These are phyloP conservation scores for Melanotaenia maccullochi DNA, from an alignment of 2,797 vertebrate species.

Conservation along the genomic window DNA sequence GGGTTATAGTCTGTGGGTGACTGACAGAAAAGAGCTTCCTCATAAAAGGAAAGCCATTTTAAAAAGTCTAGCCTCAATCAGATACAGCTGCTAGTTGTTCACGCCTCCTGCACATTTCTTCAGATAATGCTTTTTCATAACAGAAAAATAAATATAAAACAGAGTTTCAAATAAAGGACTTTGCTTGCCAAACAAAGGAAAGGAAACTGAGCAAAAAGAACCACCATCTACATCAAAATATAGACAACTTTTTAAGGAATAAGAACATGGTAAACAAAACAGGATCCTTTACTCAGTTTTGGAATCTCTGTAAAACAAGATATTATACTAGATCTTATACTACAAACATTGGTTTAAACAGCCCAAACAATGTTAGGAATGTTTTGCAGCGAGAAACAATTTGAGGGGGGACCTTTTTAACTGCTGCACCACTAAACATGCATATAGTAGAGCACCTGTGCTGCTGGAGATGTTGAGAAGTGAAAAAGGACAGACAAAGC, in stretches of 20 bases:
- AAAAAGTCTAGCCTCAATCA: slow-evolving; percentile 14
- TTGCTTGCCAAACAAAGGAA: not conserved
- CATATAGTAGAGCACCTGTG: too few relatives aligned
- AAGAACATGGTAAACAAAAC: not conserved
- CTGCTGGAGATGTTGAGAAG: too few relatives aligned
- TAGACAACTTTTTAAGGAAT: not conserved
- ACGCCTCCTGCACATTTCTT: slow-evolving; percentile 21
- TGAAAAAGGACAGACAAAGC: too few relatives aligned
- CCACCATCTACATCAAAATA: not conserved
- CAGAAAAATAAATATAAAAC: slow-evolving; percentile 6
- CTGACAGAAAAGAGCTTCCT: slow-evolving; percentile 14
- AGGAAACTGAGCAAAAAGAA: not conserved
- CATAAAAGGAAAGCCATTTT: slow-evolving; percentile 3
- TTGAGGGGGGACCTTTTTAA: too few relatives aligned
- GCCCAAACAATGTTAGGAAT: too few relatives aligned
- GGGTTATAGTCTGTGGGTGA: slow-evolving; percentile 17
- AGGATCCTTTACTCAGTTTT: not conserved
- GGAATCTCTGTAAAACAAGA: not conserved
- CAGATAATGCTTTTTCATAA: slow-evolving; percentile 10
- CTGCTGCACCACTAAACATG: too few relatives aligned
- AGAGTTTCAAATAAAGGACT: not conserved
- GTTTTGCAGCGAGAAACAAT: too few relatives aligned
- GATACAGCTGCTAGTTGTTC: slow-evolving; percentile 14
- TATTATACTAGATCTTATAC: too few relatives aligned
- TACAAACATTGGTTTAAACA: too few relatives aligned